phyloP scores from a whole-genome alignment of 2,113 vertebrate genomes.

The Castor canadensis region DNA sequence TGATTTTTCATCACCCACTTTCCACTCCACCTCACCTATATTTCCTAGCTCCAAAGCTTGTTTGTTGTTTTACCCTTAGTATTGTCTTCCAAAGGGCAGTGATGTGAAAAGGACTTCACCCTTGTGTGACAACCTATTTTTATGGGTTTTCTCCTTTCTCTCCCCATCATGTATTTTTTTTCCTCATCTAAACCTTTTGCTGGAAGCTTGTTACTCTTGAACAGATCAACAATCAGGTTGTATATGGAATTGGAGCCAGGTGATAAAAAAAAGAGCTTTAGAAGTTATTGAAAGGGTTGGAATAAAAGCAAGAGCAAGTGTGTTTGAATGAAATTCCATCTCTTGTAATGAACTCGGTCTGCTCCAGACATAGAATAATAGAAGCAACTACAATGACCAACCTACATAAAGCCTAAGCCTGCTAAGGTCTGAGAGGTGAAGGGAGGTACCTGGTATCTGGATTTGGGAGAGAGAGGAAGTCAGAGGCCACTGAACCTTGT shows the following conservation, averaged over 20 bases:
- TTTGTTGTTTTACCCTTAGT: background rate
- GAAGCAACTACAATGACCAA: background rate
- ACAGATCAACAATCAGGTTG: slow-evolving; percentile 27
- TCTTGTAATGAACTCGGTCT: background rate
- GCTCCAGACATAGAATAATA: background rate
- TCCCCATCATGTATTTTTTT: background rate
- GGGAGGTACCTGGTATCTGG: background rate
- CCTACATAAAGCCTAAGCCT: background rate
- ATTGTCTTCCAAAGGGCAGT: background rate
- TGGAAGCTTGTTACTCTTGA: background rate
- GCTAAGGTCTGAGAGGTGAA: background rate
- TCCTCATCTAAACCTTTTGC: background rate
- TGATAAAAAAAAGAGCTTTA: slow-evolving; percentile 6
- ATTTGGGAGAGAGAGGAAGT: background rate
- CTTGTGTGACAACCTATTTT: background rate
- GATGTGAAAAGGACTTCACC: background rate
- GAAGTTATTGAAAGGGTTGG: background rate
- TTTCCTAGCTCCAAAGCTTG: background rate
- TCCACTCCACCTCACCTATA: background rate
- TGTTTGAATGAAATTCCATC: slow-evolving; percentile 12
- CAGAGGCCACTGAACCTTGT: background rate
- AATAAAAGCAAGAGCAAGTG: background rate
- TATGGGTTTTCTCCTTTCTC: background rate
- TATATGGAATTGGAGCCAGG: background rate
- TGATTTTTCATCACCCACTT: background rate